Base-by-base conservation (phyloP, 1,140 invertebrate genomes). In the Drosophila insularis region DNA sequence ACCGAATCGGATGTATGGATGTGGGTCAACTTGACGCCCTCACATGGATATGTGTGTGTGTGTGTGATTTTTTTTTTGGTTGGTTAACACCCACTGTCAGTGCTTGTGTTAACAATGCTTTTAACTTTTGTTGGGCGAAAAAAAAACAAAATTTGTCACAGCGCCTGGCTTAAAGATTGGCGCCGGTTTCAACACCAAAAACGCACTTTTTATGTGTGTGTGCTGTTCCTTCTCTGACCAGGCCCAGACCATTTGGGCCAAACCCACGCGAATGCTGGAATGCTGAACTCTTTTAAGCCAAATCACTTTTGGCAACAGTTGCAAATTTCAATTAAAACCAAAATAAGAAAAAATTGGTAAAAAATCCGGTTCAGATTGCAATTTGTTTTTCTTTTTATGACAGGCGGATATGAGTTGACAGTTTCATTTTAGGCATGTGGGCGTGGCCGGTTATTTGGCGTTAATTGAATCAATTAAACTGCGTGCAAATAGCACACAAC, bases 11-110 rank as follows among this genome's bases (percentile, higher is more conserved):
- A 85, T 50, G 35, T 40, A 37, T 32, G 53, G 63, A 66, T 89
- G 84, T 89, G 85, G 84, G 84, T 89, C 84, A 89, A 80, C 85
- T 56, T 69, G 66, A 89, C 84, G 84, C 84, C 84, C 84, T 71
- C 85, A 75, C 85, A 84, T 6, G 31, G 64, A 62, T 39, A 37
- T 40, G 64, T 63, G 31, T 23, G 23, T 23, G 23, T 27, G 27
- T 27, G 27, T 6, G 27, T 27, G 27, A 5, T 0, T 23, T 0
- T 63, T 63, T 62, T 53, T 64, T 32, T 32, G 35, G 10, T 37
- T 35, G 32, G 35, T 4, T 39, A 39, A 63, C 62, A 58, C 66
- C 46, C 46, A 37, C 40, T 63, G 17, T 6, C 27, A 53, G 40
- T 37, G 46, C 27, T 58, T 3, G 73, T 69, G 73, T 76, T 76